Conservation (phyloP, 1,140 invertebrate species). For the Polyergus mexicanus region DNA sequence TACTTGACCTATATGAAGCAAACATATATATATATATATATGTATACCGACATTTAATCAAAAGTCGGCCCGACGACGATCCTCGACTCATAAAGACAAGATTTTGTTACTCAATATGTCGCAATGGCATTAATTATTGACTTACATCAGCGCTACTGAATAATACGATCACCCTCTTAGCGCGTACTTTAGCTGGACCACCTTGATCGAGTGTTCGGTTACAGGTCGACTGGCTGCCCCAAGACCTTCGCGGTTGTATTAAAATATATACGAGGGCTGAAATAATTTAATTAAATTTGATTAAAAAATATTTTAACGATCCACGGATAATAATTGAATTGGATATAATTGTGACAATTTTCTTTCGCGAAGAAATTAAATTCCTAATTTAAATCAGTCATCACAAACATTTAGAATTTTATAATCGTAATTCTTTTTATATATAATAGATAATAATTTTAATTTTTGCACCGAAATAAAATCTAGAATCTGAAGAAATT, state of each 20-base stretch:
- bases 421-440: background rate
- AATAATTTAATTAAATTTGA: background rate
- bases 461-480: background rate
- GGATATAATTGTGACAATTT: background rate
- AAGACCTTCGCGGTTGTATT: background rate
- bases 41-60: slow-evolving; percentile 15
- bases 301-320: background rate
- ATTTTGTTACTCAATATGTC: slow-evolving; percentile 75
- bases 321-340: background rate
- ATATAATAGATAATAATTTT: background rate
- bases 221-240: background rate
- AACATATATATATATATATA: background rate
- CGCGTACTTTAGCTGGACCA: too few relatives aligned
- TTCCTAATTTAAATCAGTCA: background rate
- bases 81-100: slow-evolving; percentile 32
- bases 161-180: slow-evolving; percentile 27
- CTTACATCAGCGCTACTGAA: slow-evolving; percentile 62
- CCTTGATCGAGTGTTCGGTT: background rate
- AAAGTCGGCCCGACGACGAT: background rate
- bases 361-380: slow-evolving; percentile 1
- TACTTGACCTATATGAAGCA: slow-evolving; percentile 74
- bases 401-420: background rate
- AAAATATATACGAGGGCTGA: slow-evolving; percentile 6
- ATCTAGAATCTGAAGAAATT: background rate
- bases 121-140: slow-evolving; percentile 72